Percentiles rank a stretch among this genome's conserved stretches.
phyloP scores from a whole-genome alignment of 1,140 invertebrate species.

The Leptinotarsa lineolata region DNA sequence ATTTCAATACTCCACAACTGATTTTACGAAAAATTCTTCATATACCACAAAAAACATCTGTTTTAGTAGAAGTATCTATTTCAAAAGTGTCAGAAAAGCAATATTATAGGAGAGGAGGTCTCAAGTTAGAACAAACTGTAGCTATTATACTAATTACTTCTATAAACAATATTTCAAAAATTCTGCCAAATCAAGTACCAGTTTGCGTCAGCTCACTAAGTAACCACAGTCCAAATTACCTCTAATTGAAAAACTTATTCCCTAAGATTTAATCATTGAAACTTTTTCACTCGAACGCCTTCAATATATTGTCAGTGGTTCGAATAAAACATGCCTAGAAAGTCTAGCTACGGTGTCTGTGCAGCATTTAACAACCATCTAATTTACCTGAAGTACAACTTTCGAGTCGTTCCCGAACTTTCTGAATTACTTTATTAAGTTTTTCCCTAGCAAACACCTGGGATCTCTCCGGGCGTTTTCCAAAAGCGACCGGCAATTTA shows the following conservation, averaged over 20 bases:
- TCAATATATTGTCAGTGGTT: constrained; percentile 6
- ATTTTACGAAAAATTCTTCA: too few relatives aligned
- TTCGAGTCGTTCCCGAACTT: neutral
- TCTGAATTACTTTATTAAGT: neutral
- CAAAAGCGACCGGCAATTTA: neutral
- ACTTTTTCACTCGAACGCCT: neutral
- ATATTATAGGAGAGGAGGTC: too few relatives aligned
- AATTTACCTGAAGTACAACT: neutral
- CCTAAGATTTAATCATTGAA: neutral
- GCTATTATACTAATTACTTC: too few relatives aligned
- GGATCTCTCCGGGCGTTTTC: neutral
- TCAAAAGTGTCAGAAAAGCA: too few relatives aligned
- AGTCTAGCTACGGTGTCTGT: neutral
- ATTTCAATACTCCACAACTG: too few relatives aligned
- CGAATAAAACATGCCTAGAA: neutral
- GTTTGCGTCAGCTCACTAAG: too few relatives aligned
- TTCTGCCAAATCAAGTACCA: too few relatives aligned
- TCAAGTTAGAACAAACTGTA: too few relatives aligned
- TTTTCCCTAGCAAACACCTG: neutral
- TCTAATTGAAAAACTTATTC: neutral
- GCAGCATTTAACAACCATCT: neutral
- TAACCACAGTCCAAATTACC: too few relatives aligned
- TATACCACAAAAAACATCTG: too few relatives aligned
- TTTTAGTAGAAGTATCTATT: too few relatives aligned
- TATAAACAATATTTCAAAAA: too few relatives aligned